These are phyloP conservation scores for Aphelinus atriplicis DNA, from an alignment of 1,140 invertebrate genomes.

Conservation along the genomic window DNA sequence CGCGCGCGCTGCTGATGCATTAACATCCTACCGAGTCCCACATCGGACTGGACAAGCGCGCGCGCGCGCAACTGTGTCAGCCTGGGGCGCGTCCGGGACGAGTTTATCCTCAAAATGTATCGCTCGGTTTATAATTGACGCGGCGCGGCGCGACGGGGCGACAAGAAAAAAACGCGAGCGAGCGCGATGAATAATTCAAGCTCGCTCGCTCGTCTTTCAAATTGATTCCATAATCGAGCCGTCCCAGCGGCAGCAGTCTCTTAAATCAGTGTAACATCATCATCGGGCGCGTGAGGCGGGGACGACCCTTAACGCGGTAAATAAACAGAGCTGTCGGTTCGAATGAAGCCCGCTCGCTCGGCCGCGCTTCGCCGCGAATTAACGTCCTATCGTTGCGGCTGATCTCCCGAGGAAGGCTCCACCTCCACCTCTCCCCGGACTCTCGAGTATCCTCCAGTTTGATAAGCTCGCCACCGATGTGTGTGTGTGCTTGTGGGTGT, in stretches of 20 bases:
- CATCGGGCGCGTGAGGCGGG: slow-evolving; percentile 12
- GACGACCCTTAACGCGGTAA: slow-evolving; percentile 38
- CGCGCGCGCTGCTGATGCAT: too few species aligned
- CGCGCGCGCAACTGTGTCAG: too few species aligned
- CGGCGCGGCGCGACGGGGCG: too few species aligned
- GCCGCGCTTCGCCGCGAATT: slow-evolving; percentile 42
- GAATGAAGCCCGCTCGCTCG: slow-evolving; percentile 41
- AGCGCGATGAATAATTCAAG: slow-evolving; percentile 16
- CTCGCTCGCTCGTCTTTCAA: neutral
- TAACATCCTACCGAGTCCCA: too few species aligned
- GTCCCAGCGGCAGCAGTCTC: neutral
- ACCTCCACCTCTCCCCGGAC: neutral
- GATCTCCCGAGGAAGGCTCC: slow-evolving; percentile 14
- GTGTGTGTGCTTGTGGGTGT: too few species aligned
- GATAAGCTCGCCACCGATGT: neutral
- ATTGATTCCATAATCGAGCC: slow-evolving; percentile 14
- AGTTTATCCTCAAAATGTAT: too few species aligned
- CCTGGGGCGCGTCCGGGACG: too few species aligned
- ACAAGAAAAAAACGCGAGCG: neutral
- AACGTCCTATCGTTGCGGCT: slow-evolving; percentile 36
- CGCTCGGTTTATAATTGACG: too few species aligned
- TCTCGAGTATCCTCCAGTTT: neutral
- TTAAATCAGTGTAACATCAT: slow-evolving; percentile 7
- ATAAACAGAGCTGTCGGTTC: slow-evolving; percentile 46
- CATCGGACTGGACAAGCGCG: too few species aligned